Conservation (phyloP, 2,797 vertebrate species). For the Macroramphosus scolopax region DNA sequence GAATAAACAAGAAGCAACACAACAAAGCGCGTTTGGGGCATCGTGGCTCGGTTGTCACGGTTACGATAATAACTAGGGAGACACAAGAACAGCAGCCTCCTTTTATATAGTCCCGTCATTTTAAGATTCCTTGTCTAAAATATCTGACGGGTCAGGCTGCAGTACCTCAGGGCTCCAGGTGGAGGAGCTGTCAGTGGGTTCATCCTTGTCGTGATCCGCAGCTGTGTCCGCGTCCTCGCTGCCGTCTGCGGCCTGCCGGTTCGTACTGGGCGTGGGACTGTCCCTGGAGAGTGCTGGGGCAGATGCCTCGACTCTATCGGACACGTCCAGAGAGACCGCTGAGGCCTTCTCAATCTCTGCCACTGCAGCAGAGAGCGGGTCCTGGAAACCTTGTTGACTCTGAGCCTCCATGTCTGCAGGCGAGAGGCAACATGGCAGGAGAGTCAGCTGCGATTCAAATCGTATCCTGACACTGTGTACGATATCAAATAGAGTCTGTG, state of each 20-base stretch:
- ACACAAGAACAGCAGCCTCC: no score
- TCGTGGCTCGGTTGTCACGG: not conserved
- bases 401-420: constrained; percentile 79
- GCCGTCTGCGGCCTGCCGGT: constrained; percentile 66
- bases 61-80: no score
- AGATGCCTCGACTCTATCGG: constrained; percentile 10
- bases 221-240: constrained; percentile 69
- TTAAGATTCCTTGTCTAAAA: no score
- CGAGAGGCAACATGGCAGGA: constrained; percentile 2
- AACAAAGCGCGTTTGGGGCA: no score
- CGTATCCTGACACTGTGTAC: no score
- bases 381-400: constrained; percentile 69
- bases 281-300: constrained; percentile 2
- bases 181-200: constrained; percentile 82
- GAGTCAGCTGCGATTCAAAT: constrained; percentile 20
- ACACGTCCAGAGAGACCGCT: constrained; percentile 31
- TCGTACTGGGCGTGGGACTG: constrained; percentile 30
- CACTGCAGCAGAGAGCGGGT: constrained; percentile 65
- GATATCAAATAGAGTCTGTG: no score
- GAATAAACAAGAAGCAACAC: no score
- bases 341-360: constrained; percentile 39
- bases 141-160: no score
- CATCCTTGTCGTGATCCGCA: constrained; percentile 72
- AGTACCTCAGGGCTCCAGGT: constrained; percentile 89
- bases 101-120: no score